These are phyloP conservation scores for Andrena marginata DNA, from an alignment of 2,888 invertebrate genomes.

Conservation along the genomic window DNA sequence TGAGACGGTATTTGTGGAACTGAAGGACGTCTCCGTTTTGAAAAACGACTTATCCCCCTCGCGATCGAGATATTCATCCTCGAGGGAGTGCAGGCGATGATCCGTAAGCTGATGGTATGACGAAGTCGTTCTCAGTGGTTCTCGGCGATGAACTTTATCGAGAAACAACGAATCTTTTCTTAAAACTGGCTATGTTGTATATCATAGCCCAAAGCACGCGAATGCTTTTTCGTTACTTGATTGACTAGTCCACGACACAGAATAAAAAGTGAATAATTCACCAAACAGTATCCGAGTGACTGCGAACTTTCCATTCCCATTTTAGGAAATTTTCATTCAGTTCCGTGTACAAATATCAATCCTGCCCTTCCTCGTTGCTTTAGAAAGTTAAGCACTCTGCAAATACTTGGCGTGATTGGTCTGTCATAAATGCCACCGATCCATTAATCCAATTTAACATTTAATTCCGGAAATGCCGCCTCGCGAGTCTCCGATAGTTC, in stretches of 20 bases:
- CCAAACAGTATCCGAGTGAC: too few species aligned
- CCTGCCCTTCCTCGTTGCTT: too few species aligned
- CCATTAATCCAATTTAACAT: conserved; percentile 6
- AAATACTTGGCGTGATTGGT: conserved; percentile 13
- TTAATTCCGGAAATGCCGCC: conserved; percentile 35
- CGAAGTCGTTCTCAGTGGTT: conserved; percentile 37
- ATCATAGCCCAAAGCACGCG: too few species aligned
- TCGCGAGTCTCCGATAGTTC: conserved; percentile 30
- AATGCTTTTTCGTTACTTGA: background rate
- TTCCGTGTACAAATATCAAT: background rate
- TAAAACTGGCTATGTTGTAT: background rate
- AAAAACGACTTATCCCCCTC: conserved; percentile 34
- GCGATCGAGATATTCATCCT: conserved; percentile 36
- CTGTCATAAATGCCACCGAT: background rate
- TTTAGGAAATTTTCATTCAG: conserved; percentile 10
- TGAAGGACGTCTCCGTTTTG: conserved; percentile 22
- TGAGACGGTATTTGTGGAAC: conserved; percentile 37
- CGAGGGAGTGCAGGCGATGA: conserved; percentile 34
- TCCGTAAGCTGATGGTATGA: conserved; percentile 44
- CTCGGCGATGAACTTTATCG: background rate
- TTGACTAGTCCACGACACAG: too few species aligned
- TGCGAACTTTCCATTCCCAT: too few species aligned
- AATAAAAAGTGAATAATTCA: too few species aligned
- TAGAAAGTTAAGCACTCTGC: background rate
- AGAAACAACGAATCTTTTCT: background rate